A percentile compares a stretch with the other conserved stretches of the same genome.
phyloP scores from a whole-genome alignment of 2,888 invertebrate species.

The Dolichopus griseipennis region DNA sequence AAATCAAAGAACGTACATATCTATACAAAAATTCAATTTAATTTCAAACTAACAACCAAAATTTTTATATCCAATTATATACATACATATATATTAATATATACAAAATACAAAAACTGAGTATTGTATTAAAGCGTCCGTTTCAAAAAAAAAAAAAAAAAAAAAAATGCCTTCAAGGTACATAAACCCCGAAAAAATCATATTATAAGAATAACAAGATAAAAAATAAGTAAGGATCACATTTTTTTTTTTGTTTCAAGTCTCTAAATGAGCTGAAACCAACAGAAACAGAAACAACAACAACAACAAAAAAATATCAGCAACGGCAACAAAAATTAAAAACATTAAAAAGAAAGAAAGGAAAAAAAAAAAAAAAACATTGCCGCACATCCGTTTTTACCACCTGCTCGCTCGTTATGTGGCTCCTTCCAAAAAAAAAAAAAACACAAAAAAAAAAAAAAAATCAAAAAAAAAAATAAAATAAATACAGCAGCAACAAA shows the following conservation, averaged over 20 bases:
- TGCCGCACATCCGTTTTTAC: conserved; percentile 13
- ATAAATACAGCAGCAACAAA: not conserved
- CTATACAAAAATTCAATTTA: too few species aligned
- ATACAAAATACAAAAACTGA: too few species aligned
- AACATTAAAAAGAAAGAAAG: not conserved
- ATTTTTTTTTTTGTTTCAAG: too few species aligned
- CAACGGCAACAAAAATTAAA: not conserved
- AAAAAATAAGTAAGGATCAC: not conserved
- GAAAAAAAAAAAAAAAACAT: not conserved
- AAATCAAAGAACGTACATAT: too few species aligned
- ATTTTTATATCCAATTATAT: too few species aligned
- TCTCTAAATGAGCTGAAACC: not conserved
- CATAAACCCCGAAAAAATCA: not conserved
- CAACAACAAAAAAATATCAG: not conserved
- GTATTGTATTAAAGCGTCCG: not conserved
- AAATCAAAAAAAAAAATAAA: too few species aligned
- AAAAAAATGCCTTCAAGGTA: conserved; percentile 6
- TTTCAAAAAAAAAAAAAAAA: too few species aligned
- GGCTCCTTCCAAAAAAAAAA: not conserved
- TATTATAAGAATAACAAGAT: not conserved
- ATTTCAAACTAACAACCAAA: too few species aligned
- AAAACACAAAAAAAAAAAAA: too few species aligned
- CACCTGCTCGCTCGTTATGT: conserved; percentile 10
- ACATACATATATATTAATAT: too few species aligned
- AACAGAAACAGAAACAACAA: not conserved